phyloP scores from a whole-genome alignment of 2,113 vertebrate species.

The Pampusana beccarii region DNA sequence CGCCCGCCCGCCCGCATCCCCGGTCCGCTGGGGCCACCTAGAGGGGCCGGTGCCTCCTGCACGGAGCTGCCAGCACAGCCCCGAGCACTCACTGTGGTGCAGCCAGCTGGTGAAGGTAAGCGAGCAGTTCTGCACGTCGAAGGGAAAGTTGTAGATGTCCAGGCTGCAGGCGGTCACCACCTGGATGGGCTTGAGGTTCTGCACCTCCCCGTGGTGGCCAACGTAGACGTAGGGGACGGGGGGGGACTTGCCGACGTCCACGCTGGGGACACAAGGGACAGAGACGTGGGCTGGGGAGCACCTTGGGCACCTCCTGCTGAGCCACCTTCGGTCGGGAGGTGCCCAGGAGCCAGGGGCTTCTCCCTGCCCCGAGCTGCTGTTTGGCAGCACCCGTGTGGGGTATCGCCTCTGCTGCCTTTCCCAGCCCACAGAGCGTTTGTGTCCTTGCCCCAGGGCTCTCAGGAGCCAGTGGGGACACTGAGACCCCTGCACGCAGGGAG shows the following conservation, averaged over 20 bases:
- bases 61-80: neutral
- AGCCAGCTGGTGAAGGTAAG: constrained; percentile 98
- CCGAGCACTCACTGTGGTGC: constrained; percentile 46
- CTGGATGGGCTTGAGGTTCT: constrained; percentile 97
- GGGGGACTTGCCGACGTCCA: constrained; percentile 94
- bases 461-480: too few species aligned
- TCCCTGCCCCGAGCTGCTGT: neutral
- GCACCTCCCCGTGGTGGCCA: constrained; percentile 82
- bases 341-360: neutral
- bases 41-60: neutral
- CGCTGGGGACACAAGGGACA: constrained; percentile 71
- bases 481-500: too few species aligned
- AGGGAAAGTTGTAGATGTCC: constrained; percentile 98
- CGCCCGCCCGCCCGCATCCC: neutral
- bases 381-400: accelerated
- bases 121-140: constrained; percentile 96
- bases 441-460: neutral
- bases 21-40: constrained; percentile 50
- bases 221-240: constrained; percentile 94
- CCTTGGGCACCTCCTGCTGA: neutral
- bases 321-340: accelerated
- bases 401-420: neutral
- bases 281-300: neutral
- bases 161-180: constrained; percentile 94
- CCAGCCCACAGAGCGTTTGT: accelerated